A percentile compares a stretch with the other conserved stretches of the same genome.
Conservation (phyloP, 2,888 invertebrate genomes). For the Cryptus armator region DNA sequence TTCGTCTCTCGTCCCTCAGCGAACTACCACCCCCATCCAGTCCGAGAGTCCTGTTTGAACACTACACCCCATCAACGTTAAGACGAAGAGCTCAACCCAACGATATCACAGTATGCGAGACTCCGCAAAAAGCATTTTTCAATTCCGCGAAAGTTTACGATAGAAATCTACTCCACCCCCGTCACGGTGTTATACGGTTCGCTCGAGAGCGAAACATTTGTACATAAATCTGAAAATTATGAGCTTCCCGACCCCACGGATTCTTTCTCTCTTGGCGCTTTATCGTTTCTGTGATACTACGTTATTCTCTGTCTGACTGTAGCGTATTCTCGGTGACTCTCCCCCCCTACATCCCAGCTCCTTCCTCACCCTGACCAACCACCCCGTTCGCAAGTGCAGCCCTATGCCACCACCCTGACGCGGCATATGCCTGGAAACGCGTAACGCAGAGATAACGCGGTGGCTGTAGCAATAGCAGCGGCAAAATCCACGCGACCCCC, state of each 20-base stretch:
- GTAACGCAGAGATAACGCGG: conserved; percentile 83
- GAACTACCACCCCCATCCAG: conserved; percentile 37
- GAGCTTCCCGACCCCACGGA: conserved; percentile 73
- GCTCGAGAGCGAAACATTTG: conserved; percentile 80
- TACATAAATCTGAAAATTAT: conserved; percentile 85
- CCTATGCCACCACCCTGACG: conserved; percentile 58
- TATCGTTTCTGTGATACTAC: conserved; percentile 58
- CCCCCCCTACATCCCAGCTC: conserved; percentile 14
- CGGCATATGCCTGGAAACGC: conserved; percentile 84
- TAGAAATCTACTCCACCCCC: conserved; percentile 77
- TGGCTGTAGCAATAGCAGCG: conserved; percentile 72
- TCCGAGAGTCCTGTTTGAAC: conserved; percentile 45
- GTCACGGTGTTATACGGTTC: conserved; percentile 61
- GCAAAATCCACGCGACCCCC: conserved; percentile 68
- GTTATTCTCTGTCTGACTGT: conserved; percentile 42
- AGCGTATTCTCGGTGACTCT: conserved; percentile 41
- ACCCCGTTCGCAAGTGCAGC: conserved; percentile 65
- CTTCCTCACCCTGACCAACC: conserved; percentile 38
- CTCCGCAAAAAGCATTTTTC: conserved; percentile 82
- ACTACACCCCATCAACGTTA: background rate
- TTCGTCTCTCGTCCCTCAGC: conserved; percentile 25
- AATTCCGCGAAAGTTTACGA: conserved; percentile 83
- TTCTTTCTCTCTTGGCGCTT: conserved; percentile 42
- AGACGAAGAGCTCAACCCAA: conserved; percentile 38
- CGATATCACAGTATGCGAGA: conserved; percentile 15